A percentile compares a stretch with the other conserved stretches of the same genome.
Evolutionary conservation across 1,140 invertebrate species (phyloP).

Genomic region (Potamilus streckersoni): DNA sequence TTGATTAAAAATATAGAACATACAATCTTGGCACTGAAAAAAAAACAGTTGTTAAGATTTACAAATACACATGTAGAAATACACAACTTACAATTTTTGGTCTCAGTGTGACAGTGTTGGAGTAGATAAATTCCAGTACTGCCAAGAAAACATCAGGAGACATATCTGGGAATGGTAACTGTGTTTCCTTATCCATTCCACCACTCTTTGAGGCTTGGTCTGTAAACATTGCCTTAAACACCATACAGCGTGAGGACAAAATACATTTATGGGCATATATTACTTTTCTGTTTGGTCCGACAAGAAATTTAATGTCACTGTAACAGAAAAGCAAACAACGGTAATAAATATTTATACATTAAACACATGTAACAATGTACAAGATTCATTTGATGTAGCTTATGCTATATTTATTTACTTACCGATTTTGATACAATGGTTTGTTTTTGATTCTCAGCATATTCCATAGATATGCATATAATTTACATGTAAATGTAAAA

Average conservation of each 20-base stretch:
- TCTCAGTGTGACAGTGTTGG: conserved; percentile 62
- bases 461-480: too few relatives aligned
- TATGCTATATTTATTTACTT: too few relatives aligned
- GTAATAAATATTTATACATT: conserved; percentile 73
- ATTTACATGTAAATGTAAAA: too few relatives aligned
- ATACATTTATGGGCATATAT: conserved; percentile 65
- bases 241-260: conserved; percentile 63
- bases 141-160: conserved; percentile 60
- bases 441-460: too few relatives aligned
- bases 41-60: neutral
- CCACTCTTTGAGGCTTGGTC: conserved; percentile 51
- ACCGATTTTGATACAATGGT: too few relatives aligned
- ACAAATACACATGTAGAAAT: neutral
- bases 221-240: conserved; percentile 65
- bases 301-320: conserved; percentile 65
- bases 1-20: too few relatives aligned
- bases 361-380: conserved; percentile 6
- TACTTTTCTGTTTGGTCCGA: conserved; percentile 59
- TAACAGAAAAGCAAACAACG: conserved; percentile 76
- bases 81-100: conserved; percentile 57
- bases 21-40: too few relatives aligned
- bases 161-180: conserved; percentile 63
- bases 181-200: conserved; percentile 52
- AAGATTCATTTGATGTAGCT: too few relatives aligned
- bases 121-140: conserved; percentile 66